Base-by-base conservation (phyloP, 2,113 vertebrate species). In the Hippocampus barbouri region DNA sequence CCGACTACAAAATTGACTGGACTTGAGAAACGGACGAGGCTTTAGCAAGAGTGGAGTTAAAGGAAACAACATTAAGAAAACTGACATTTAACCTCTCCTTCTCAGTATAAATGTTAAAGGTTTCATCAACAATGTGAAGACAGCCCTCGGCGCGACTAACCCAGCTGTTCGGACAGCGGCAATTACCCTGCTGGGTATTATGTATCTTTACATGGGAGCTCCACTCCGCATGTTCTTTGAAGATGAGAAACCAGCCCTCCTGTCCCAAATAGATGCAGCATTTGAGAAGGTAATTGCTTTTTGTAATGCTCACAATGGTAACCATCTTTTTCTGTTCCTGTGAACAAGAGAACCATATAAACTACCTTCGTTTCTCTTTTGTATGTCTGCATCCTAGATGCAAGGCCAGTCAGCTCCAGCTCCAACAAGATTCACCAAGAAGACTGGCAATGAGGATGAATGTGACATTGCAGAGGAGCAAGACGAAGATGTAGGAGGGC, bases 91-190 rank as follows among this genome's bases (percentile, higher is more conserved):
- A 60, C 18, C 1, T 49, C 25, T 25, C 10, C 25, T 68, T 54
- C 25, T 57, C 81, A 99, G 97, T 27, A 91, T 99, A 76, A 98
- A 98, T 60, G 96, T 99, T 68, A 99, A 98, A 82, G 96, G 91
- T 72, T 99, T 99, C 85, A 98, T 99, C 86, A 98, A 92, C 90
- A 97, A 98, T 0, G 96, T 99, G 70, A 99, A 97, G 89, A 98
- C 95, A 0, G 97, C 97, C 85, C 93, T 99, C 85, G 96, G 94
- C 74, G 97, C 97, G 21, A 97, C 96, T 75, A 99, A 98, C 86
- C 97, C 97, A 4, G 96, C 94, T 63, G 94, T 99, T 11, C 92
- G 97, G 74, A 98, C 93, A 1, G 94, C 96, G 15, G 97, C 97
- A 27, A 97, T 99, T 73, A 86, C 95, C 11, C 86, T 99, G 70